These are phyloP conservation scores for Olivierus martensii DNA, from an alignment of 1,140 invertebrate species.

Conservation along the genomic window DNA sequence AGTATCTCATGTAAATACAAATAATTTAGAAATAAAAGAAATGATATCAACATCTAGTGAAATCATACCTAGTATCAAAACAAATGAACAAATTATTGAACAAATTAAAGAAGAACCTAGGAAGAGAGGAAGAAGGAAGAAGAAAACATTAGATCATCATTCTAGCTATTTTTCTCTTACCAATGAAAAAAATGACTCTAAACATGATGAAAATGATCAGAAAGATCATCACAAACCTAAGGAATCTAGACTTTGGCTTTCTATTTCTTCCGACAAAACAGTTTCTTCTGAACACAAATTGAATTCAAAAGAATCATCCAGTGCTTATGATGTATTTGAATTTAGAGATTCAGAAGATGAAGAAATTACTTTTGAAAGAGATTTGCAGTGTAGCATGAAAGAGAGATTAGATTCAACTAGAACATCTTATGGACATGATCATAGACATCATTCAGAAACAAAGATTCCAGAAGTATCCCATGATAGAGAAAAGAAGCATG, in stretches of 20 bases:
- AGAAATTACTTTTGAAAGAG: constrained; percentile 9
- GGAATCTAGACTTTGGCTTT: constrained; percentile 9
- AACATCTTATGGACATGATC: not conserved
- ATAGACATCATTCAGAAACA: not conserved
- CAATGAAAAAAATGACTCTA: constrained; percentile 7
- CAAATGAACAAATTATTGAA: not conserved
- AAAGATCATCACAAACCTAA: constrained; percentile 13
- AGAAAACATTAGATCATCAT: constrained; percentile 17
- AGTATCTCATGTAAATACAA: too few relatives aligned
- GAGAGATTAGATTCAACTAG: constrained; percentile 13
- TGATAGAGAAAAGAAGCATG: constrained; percentile 10
- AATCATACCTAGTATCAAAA: not conserved
- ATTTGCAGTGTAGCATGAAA: constrained; percentile 1
- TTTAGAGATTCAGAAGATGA: constrained; percentile 23
- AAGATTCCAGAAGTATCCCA: not conserved
- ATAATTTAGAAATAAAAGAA: not conserved
- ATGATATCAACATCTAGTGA: not conserved
- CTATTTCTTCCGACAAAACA: not conserved
- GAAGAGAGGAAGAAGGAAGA: constrained; percentile 18
- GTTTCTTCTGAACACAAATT: not conserved
- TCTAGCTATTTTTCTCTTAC: not conserved
- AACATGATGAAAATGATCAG: constrained; percentile 4
- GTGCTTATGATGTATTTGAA: constrained; percentile 22
- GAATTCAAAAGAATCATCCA: constrained; percentile 8
- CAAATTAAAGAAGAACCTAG: constrained; percentile 6